Evolutionary conservation across 2,888 invertebrate genomes (phyloP).

Genomic region (Creontiades dilutus): DNA sequence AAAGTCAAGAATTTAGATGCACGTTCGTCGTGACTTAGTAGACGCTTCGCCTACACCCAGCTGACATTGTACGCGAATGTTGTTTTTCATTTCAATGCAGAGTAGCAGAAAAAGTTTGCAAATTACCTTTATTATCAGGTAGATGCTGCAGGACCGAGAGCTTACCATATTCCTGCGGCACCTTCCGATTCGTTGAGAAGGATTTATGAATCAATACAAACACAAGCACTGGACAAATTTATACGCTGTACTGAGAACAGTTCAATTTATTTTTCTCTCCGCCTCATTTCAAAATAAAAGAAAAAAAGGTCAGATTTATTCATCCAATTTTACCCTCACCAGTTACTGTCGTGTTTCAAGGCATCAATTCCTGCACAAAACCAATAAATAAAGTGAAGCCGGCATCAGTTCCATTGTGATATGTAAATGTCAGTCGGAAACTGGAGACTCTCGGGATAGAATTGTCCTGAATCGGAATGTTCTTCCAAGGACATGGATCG

Average conservation of each 20-base stretch:
- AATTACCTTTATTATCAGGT: neutral
- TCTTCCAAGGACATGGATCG: constrained; percentile 59
- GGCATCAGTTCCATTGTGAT: constrained; percentile 52
- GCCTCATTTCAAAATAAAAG: neutral
- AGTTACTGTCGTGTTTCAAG: constrained; percentile 14
- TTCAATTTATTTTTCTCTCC: neutral
- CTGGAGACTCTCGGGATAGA: constrained; percentile 59
- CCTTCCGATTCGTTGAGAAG: neutral
- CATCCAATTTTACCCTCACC: constrained; percentile 22
- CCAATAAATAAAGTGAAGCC: constrained; percentile 33
- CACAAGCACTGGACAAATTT: neutral
- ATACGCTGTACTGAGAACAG: neutral
- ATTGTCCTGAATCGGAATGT: constrained; percentile 57
- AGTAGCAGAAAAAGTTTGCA: constrained; percentile 17
- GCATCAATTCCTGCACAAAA: constrained; percentile 50
- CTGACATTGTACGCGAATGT: neutral
- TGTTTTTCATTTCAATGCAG: constrained; percentile 10
- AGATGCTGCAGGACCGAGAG: neutral
- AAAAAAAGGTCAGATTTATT: constrained; percentile 4
- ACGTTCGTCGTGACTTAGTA: neutral
- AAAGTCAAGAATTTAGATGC: neutral
- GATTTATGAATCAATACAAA: constrained; percentile 18
- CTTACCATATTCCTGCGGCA: neutral
- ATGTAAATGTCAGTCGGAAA: constrained; percentile 65
- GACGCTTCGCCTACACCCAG: neutral